Percentiles rank a stretch among this genome's conserved stretches.
These are phyloP conservation scores for Pavo muticus DNA, from an alignment of 2,113 vertebrate species.

Conservation along the genomic window DNA sequence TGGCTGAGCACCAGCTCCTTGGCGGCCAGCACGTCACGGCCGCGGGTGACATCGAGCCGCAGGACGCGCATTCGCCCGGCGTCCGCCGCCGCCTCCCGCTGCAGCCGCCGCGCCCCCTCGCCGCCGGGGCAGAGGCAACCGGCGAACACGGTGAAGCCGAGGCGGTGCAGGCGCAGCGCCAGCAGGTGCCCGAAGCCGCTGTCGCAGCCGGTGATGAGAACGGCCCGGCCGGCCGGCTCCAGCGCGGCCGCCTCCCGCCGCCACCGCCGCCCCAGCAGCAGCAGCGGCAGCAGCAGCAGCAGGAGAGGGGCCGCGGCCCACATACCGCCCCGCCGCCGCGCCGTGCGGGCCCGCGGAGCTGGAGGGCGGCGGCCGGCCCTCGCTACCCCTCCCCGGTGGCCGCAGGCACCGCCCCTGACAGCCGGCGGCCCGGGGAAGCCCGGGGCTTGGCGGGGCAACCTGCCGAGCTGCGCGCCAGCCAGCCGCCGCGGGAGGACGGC, in stretches of 20 bases:
- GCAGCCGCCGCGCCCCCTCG: constrained; percentile 72
- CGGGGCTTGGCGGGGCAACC: no score
- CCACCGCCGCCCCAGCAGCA: background rate
- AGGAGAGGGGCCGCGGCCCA: background rate
- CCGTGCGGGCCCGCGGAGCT: background rate
- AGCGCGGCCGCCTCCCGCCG: background rate
- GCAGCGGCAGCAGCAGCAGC: background rate
- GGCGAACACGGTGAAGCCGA: constrained; percentile 67
- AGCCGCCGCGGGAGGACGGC: background rate
- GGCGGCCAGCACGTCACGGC: constrained; percentile 71
- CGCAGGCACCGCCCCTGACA: background rate
- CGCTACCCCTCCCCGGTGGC: background rate
- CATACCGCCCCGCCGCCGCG: background rate
- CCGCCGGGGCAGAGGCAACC: constrained; percentile 69
- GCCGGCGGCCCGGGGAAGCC: fast-evolving
- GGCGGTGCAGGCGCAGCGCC: constrained; percentile 52
- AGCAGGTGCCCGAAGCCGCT: constrained; percentile 67
- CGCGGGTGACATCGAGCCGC: constrained; percentile 77
- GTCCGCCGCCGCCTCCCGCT: constrained; percentile 25
- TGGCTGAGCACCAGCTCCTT: constrained; percentile 72
- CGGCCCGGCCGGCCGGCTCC: constrained; percentile 47
- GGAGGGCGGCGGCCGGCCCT: background rate
- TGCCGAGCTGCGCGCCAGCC: background rate
- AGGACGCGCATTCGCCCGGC: constrained; percentile 66
- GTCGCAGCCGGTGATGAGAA: constrained; percentile 73